phyloP scores from a whole-genome alignment of 2,888 invertebrate species.

The Cosmorhoe ocellata region DNA sequence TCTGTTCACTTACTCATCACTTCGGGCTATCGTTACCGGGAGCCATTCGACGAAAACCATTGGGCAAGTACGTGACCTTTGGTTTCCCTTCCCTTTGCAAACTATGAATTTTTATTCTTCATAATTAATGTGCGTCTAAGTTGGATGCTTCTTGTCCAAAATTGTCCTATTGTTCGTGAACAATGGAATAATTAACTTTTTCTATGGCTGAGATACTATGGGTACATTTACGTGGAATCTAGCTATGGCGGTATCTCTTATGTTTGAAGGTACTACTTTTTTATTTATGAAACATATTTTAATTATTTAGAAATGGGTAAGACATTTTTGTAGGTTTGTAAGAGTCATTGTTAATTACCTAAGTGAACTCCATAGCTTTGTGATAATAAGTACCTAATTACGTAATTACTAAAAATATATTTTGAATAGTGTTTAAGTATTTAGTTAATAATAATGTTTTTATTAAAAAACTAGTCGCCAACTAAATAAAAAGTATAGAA shows the following conservation, averaged over 20 bases:
- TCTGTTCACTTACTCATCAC: constrained; percentile 42
- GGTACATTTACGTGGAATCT: not conserved
- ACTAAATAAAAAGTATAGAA: too few relatives aligned
- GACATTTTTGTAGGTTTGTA: too few relatives aligned
- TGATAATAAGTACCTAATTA: too few relatives aligned
- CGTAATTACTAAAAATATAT: too few relatives aligned
- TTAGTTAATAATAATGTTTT: too few relatives aligned
- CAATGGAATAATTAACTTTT: constrained; percentile 22
- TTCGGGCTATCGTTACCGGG: constrained; percentile 43
- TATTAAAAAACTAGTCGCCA: too few relatives aligned
- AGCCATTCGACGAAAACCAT: constrained; percentile 57
- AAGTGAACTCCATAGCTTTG: too few relatives aligned
- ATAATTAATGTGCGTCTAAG: constrained; percentile 20
- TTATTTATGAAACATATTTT: too few relatives aligned
- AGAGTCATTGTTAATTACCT: too few relatives aligned
- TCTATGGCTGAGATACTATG: constrained; percentile 1
- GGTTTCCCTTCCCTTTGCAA: constrained; percentile 36
- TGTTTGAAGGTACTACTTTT: not conserved
- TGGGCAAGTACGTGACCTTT: constrained; percentile 66
- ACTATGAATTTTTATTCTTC: constrained; percentile 33
- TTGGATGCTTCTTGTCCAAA: constrained; percentile 10
- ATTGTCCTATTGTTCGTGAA: constrained; percentile 18
- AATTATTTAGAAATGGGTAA: not conserved
- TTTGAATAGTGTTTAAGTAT: too few relatives aligned
- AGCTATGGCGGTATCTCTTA: not conserved